These are phyloP conservation scores for Timema podura DNA, from an alignment of 2,888 invertebrate genomes.

Conservation along the genomic window DNA sequence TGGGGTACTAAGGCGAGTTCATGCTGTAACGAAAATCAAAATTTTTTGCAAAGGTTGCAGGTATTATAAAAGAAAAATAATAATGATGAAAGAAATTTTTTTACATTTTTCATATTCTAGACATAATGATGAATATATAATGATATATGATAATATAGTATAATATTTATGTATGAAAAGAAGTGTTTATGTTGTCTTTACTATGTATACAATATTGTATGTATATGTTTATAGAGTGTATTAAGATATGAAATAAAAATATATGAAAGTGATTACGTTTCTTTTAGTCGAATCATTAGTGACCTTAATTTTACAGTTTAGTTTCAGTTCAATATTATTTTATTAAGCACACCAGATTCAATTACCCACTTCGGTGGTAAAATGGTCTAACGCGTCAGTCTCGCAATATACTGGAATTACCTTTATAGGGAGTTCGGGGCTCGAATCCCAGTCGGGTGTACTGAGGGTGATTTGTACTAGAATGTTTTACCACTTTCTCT, in stretches of 20 bases:
- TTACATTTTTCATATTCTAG: slow-evolving; percentile 29
- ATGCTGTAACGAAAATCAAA: slow-evolving; percentile 32
- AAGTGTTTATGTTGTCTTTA: slow-evolving; percentile 31
- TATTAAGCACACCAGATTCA: too few relatives aligned
- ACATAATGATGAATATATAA: not conserved
- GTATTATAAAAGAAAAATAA: slow-evolving; percentile 21
- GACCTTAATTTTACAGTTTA: too few relatives aligned
- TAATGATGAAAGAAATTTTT: slow-evolving; percentile 17
- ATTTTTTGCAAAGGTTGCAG: slow-evolving; percentile 26
- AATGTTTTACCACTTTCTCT: too few relatives aligned
- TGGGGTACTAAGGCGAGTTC: not conserved
- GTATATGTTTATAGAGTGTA: slow-evolving; percentile 29
- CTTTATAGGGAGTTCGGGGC: too few relatives aligned
- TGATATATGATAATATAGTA: slow-evolving; percentile 22
- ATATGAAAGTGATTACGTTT: too few relatives aligned
- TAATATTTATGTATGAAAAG: slow-evolving; percentile 29
- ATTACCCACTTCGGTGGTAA: too few relatives aligned
- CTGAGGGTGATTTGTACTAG: too few relatives aligned
- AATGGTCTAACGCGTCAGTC: too few relatives aligned
- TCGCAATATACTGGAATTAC: too few relatives aligned
- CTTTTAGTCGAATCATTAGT: too few relatives aligned
- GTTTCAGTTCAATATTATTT: too few relatives aligned
- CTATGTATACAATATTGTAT: slow-evolving; percentile 30
- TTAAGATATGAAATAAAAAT: not conserved
- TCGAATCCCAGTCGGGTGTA: too few relatives aligned